phyloP scores from a whole-genome alignment of 2,888 invertebrate species.

The Polyommatus icarus region DNA sequence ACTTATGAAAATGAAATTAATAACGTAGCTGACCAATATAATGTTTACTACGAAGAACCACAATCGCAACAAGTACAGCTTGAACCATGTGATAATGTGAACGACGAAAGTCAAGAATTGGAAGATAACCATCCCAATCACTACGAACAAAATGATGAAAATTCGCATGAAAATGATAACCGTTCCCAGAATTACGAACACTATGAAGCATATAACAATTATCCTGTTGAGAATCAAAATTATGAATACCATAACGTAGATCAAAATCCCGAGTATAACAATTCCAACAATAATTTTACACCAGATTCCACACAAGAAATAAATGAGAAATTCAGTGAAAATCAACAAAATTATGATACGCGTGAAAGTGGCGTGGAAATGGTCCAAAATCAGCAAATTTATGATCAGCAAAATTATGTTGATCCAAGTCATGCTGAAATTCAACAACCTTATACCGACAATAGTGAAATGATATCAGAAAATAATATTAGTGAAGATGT shows the following conservation, averaged over 20 bases:
- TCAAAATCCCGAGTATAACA: conserved; percentile 30
- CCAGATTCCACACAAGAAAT: neutral
- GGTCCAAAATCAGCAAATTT: conserved; percentile 39
- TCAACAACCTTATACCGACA: neutral
- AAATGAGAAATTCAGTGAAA: conserved; percentile 32
- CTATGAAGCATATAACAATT: conserved; percentile 16
- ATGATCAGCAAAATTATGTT: conserved; percentile 36
- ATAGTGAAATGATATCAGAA: neutral
- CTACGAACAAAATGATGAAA: conserved; percentile 55
- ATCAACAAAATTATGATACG: conserved; percentile 34
- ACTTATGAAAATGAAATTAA: conserved; percentile 42
- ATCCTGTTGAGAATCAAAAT: conserved; percentile 36
- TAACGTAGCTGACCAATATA: conserved; percentile 50
- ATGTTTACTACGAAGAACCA: conserved; percentile 52
- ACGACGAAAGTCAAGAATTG: conserved; percentile 58
- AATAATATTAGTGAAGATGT: neutral
- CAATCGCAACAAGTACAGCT: conserved; percentile 45
- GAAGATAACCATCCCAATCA: conserved; percentile 53
- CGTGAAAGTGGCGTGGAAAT: conserved; percentile 43
- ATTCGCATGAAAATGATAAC: conserved; percentile 38
- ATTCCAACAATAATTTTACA: neutral
- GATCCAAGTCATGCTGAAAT: neutral
- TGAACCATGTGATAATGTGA: conserved; percentile 48
- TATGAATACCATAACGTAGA: conserved; percentile 34
- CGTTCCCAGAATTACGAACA: conserved; percentile 32